Percentiles rank a stretch among this genome's conserved stretches.
Evolutionary conservation across 2,888 invertebrate species (phyloP).

Genomic region (Tetragnatha montana): DNA sequence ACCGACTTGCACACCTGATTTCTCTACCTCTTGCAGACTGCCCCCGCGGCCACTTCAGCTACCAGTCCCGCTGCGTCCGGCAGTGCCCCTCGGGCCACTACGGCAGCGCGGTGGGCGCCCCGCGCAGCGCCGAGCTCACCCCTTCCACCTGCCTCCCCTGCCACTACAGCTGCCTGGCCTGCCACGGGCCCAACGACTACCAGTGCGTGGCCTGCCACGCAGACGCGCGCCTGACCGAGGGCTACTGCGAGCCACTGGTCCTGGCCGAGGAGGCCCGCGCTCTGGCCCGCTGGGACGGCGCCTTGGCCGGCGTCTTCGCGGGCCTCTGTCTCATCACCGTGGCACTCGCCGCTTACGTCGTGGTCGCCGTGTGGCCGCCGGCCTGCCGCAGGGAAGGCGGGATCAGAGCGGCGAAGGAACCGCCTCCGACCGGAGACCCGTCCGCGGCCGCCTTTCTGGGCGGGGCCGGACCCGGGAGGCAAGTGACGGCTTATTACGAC

Average conservation of each 20-base stretch:
- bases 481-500: conserved; percentile 64
- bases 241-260: conserved; percentile 71
- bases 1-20: no score
- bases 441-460: conserved; percentile 32
- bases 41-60: conserved; percentile 49
- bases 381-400: conserved; percentile 42
- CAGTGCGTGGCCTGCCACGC: conserved; percentile 83
- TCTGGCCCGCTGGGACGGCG: conserved; percentile 50
- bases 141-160: conserved; percentile 80
- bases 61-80: conserved; percentile 58
- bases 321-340: conserved; percentile 60
- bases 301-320: conserved; percentile 63
- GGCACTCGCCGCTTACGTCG: conserved; percentile 56
- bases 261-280: conserved; percentile 41
- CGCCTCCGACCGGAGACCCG: conserved; percentile 28
- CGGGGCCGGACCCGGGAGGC: conserved; percentile 39
- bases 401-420: conserved; percentile 42
- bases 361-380: conserved; percentile 59
- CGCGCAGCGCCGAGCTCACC: conserved; percentile 54
- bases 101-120: conserved; percentile 55
- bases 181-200: conserved; percentile 83
- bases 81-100: conserved; percentile 67
- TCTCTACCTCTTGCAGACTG: conserved; percentile 40
- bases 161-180: conserved; percentile 85
- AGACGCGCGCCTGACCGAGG: conserved; percentile 78